Percentiles rank a stretch among this genome's conserved stretches.
phyloP scores from a whole-genome alignment of 2,888 invertebrate species.

The Lasioglossum villosulum region DNA sequence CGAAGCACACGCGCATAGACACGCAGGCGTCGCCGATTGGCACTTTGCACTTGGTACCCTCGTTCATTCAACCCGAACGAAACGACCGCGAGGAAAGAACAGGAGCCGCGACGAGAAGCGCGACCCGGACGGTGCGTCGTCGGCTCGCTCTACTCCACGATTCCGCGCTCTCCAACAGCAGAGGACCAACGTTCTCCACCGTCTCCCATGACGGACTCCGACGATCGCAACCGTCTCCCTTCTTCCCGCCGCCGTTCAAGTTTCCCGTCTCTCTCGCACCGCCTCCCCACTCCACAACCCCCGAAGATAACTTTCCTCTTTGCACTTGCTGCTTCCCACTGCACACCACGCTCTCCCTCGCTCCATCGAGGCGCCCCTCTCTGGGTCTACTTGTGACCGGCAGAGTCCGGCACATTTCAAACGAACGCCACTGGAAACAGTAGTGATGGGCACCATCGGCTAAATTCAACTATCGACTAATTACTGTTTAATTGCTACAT shows the following conservation, averaged over 20 bases:
- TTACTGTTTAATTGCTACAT: too few species aligned
- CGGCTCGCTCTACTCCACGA: conserved; percentile 62
- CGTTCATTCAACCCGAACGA: conserved; percentile 80
- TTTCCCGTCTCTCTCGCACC: conserved; percentile 4
- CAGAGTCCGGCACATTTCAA: not conserved
- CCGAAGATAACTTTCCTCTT: conserved; percentile 20
- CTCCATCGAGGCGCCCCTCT: not conserved
- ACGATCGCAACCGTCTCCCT: conserved; percentile 19
- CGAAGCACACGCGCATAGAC: conserved; percentile 97
- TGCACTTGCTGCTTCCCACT: conserved; percentile 5
- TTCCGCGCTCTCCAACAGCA: conserved; percentile 57
- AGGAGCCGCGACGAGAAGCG: conserved; percentile 52
- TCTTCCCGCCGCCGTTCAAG: not conserved
- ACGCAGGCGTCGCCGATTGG: conserved; percentile 85
- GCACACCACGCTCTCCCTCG: not conserved
- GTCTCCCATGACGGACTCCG: conserved; percentile 42
- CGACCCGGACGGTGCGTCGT: conserved; percentile 62
- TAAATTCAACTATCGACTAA: too few species aligned
- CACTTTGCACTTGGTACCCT: conserved; percentile 79
- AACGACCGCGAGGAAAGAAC: conserved; percentile 31
- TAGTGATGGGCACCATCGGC: too few species aligned
- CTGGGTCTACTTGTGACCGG: not conserved
- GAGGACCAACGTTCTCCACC: conserved; percentile 64
- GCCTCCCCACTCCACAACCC: conserved; percentile 17
- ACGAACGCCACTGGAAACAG: not conserved